Evolutionary conservation across 2,888 invertebrate species (phyloP), one percentile per base, ranked within the genome.

Genomic region (Drosophila pseudotakahashii): DNA sequence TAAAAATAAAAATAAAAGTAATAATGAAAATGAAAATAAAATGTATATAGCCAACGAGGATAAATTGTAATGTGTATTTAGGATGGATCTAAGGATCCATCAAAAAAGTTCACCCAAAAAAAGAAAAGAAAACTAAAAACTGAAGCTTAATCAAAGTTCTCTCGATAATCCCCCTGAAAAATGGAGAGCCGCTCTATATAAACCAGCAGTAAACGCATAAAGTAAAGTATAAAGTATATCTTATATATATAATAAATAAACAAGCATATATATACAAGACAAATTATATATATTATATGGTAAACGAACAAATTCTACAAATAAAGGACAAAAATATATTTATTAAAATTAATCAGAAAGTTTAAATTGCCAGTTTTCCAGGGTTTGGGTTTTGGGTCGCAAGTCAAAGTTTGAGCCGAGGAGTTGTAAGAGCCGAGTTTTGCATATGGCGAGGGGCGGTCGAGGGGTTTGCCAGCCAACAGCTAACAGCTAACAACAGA

Each of bases 261-360:
- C 41, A 2, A 39, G 52, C 60, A 32, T 30, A 53, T 58, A 58
- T 68, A 68, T 58, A 68, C 45, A 66, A 67, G 45, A 68, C 77
- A 78, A 85, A 78, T 72, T 69, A 74, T 57, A 75, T 67, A 75
- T 52, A 77, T n/a, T 34, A 75, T 54, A 70, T 48, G 74, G 66
- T 50, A 75, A 71, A 76, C 61, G 63, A 44, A 69, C 47, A 84
- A 81, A 77, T 75, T 84, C 82, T 79, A 73, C 69, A 77, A 87
- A 87, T 82, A 81, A 81, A 81, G 81, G 81, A 84, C 47, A 64
- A 86, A 64, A 86, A 86, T 81, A 86, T 86, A 81, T 81, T 81
- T 81, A 81, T 76, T 86, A 87, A 71, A 63, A 73, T 47, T 73
- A 73, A 58, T 58, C 54, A 73, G 42, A 52, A 63, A 62, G 42